These are phyloP conservation scores for Hypena proboscidalis DNA, from an alignment of 2,888 invertebrate species.

Conservation along the genomic window DNA sequence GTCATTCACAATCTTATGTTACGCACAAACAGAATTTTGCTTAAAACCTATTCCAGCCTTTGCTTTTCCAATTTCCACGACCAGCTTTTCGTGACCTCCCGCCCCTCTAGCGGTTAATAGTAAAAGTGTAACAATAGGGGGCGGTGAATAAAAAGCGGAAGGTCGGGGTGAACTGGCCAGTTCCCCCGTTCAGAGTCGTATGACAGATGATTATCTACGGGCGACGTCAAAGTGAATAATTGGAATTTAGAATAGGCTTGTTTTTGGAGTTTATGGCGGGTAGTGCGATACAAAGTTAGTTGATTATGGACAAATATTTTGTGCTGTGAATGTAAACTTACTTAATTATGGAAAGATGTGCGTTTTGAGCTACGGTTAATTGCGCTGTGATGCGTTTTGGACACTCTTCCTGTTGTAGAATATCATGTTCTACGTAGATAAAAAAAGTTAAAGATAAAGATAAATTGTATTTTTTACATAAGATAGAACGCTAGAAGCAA, in stretches of 20 bases:
- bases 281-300: constrained; percentile 33
- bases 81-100: constrained; percentile 46
- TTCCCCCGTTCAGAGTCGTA: constrained; percentile 67
- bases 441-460: too few relatives aligned
- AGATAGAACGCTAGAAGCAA: too few relatives aligned
- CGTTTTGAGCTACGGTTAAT: too few relatives aligned
- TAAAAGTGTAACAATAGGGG: constrained; percentile 36
- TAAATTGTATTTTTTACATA: too few relatives aligned
- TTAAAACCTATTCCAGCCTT: constrained; percentile 68
- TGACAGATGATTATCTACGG: constrained; percentile 84
- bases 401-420: too few relatives aligned
- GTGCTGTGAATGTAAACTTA: too few relatives aligned
- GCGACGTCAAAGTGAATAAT: constrained; percentile 83
- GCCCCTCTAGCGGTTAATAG: constrained; percentile 27
- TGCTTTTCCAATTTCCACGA: constrained; percentile 62
- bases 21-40: constrained; percentile 70
- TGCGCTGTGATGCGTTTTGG: too few relatives aligned
- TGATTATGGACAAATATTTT: constrained; percentile 16
- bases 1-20: constrained; percentile 72
- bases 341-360: too few relatives aligned
- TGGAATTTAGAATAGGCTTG: constrained; percentile 72
- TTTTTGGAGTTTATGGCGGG: constrained; percentile 54
- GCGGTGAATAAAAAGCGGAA: constrained; percentile 45
- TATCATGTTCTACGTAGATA: too few relatives aligned
- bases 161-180: constrained; percentile 60